Percentiles rank a stretch among this genome's conserved stretches.
Conservation (phyloP, 2,797 vertebrate genomes). For the Chaetophractus vellerosus region DNA sequence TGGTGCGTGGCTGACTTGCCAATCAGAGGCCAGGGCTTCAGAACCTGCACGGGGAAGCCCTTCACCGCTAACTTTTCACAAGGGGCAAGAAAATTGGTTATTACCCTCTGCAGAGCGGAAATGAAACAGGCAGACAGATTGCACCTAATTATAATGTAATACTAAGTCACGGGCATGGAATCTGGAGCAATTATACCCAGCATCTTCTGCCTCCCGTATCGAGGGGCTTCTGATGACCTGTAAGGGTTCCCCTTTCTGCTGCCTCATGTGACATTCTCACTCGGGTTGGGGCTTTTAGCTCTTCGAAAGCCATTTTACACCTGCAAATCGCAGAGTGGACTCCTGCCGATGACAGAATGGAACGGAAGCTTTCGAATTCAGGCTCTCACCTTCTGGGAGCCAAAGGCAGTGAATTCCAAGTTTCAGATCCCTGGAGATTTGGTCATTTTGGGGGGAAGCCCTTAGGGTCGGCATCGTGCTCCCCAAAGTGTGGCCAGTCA, state of each 20-base stretch:
- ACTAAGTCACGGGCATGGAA: not conserved
- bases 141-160: conserved; percentile 74
- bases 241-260: not conserved
- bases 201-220: not conserved
- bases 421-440: not conserved
- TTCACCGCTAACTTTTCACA: conserved; percentile 72
- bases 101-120: conserved; percentile 73
- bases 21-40: not conserved
- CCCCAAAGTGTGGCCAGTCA: not conserved
- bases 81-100: conserved; percentile 70
- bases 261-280: not conserved
- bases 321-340: rapidly evolving
- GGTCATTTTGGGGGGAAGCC: not conserved
- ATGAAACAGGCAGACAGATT: conserved; percentile 74
- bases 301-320: not conserved
- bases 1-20: not conserved
- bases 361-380: not conserved
- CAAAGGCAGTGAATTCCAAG: not conserved
- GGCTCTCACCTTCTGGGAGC: not conserved
- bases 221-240: conserved; percentile 47
- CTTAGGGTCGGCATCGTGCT: not conserved
- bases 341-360: too few relatives aligned
- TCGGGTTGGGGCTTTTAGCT: rapidly evolving
- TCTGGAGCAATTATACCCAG: conserved; percentile 62
- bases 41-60: conserved; percentile 28